Evolutionary conservation across 23 tunicate genomes (phyloP).

Genomic region (Trididemnum nubilum): DNA sequence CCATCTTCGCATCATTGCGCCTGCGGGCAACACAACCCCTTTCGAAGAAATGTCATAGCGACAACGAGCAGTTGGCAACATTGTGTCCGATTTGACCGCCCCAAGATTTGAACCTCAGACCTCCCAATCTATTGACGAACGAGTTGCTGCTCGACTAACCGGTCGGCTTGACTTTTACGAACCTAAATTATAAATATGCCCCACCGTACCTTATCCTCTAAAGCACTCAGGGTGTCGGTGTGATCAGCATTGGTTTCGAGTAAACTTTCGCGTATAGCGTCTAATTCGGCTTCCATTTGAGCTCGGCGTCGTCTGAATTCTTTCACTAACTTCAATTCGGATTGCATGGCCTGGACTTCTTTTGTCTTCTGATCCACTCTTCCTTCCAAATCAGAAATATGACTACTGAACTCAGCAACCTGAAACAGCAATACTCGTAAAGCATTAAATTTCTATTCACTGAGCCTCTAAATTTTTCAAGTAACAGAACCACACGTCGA

Average conservation of each 20-base stretch:
- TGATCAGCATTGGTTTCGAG: constrained; percentile 67
- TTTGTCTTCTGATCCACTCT: constrained; percentile 70
- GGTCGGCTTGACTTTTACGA: too few species aligned
- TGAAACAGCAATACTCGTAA: neutral
- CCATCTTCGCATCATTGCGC: too few species aligned
- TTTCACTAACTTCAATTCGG: constrained; percentile 91
- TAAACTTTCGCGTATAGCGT: constrained; percentile 81
- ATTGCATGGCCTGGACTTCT: constrained; percentile 90
- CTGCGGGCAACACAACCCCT: too few species aligned
- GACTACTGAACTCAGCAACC: constrained; percentile 76
- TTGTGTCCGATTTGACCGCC: too few species aligned
- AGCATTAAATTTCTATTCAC: neutral
- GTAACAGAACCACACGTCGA: too few species aligned
- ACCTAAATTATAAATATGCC: neutral
- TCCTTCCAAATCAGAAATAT: constrained; percentile 62
- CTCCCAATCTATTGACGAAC: too few species aligned
- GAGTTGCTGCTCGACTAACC: too few species aligned
- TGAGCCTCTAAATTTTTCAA: too few species aligned
- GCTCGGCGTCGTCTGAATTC: constrained; percentile 93
- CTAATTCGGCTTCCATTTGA: constrained; percentile 88
- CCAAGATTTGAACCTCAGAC: too few species aligned
- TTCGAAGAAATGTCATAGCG: too few species aligned
- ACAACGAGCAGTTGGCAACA: too few species aligned
- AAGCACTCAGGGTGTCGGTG: constrained; percentile 72
- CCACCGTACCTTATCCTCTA: constrained; percentile 83